These are phyloP conservation scores for Nephrotoma appendiculata DNA, from an alignment of 2,888 invertebrate genomes.

Conservation along the genomic window DNA sequence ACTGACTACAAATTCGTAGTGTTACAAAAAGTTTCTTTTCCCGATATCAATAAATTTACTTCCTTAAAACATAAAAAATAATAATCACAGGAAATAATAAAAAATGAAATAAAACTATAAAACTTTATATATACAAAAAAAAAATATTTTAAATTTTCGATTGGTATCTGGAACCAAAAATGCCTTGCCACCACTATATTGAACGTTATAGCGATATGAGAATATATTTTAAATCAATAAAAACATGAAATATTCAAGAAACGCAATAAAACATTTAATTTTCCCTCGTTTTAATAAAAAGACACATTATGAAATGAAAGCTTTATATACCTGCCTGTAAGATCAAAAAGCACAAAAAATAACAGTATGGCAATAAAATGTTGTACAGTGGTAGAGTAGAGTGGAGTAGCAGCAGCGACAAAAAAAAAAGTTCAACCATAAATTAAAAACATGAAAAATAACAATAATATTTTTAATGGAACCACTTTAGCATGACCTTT, in stretches of 20 bases:
- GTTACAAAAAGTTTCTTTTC: too few relatives aligned
- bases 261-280: neutral
- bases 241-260: neutral
- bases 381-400: neutral
- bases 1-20: too few relatives aligned
- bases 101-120: too few relatives aligned
- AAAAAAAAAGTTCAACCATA: neutral
- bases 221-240: neutral
- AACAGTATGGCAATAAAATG: neutral
- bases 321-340: neutral
- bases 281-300: neutral
- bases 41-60: too few relatives aligned
- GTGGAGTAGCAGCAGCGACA: neutral
- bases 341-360: neutral
- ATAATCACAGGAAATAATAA: too few relatives aligned
- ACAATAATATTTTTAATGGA: neutral
- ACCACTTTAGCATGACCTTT: neutral
- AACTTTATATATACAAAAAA: too few relatives aligned
- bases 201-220: neutral
- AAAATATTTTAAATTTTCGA: too few relatives aligned
- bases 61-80: too few relatives aligned
- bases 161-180: too few relatives aligned
- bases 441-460: neutral
- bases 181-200: neutral
- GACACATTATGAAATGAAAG: neutral